phyloP scores from a whole-genome alignment of 1,140 invertebrate genomes.

The Dendroctonus ponderosae region DNA sequence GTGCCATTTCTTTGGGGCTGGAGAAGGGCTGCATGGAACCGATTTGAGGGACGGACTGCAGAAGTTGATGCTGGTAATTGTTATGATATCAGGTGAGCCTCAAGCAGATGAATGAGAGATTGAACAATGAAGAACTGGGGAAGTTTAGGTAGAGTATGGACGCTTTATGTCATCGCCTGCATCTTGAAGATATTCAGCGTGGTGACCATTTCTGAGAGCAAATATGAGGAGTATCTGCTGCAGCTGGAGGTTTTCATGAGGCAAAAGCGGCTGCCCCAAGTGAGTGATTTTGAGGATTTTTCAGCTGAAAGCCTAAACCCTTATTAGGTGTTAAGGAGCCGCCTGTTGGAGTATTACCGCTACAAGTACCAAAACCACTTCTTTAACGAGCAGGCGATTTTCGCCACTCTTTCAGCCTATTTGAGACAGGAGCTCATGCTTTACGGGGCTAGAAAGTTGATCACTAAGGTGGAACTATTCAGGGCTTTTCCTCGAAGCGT shows the following conservation, averaged over 20 bases:
- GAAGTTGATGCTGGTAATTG: slow-evolving; percentile 9
- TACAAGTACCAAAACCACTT: slow-evolving; percentile 32
- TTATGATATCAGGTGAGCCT: slow-evolving; percentile 17
- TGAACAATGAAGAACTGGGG: neutral
- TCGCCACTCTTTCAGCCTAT: slow-evolving; percentile 32
- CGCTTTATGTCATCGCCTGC: slow-evolving; percentile 24
- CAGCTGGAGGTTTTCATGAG: slow-evolving; percentile 28
- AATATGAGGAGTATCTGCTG: slow-evolving; percentile 28
- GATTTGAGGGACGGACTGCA: slow-evolving; percentile 1
- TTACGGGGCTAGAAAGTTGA: slow-evolving; percentile 47
- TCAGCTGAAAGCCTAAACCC: neutral
- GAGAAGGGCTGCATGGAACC: slow-evolving; percentile 4
- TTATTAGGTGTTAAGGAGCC: slow-evolving; percentile 12
- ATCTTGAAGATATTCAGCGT: slow-evolving; percentile 29
- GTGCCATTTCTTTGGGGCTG: slow-evolving; percentile 29
- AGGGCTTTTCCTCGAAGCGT: slow-evolving; percentile 43
- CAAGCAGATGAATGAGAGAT: too few species aligned
- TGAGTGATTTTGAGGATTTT: neutral
- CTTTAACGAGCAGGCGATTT: slow-evolving; percentile 33
- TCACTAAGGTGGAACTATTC: slow-evolving; percentile 51
- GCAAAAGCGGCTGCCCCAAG: slow-evolving; percentile 21
- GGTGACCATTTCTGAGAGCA: slow-evolving; percentile 31
- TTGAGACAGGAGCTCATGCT: slow-evolving; percentile 49
- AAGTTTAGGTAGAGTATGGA: slow-evolving; percentile 26
- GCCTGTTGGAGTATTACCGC: slow-evolving; percentile 20